Evolutionary conservation across 1,140 invertebrate species (phyloP), one percentile per base, ranked within the genome.

Genomic region (Scaptomyza pallida): DNA sequence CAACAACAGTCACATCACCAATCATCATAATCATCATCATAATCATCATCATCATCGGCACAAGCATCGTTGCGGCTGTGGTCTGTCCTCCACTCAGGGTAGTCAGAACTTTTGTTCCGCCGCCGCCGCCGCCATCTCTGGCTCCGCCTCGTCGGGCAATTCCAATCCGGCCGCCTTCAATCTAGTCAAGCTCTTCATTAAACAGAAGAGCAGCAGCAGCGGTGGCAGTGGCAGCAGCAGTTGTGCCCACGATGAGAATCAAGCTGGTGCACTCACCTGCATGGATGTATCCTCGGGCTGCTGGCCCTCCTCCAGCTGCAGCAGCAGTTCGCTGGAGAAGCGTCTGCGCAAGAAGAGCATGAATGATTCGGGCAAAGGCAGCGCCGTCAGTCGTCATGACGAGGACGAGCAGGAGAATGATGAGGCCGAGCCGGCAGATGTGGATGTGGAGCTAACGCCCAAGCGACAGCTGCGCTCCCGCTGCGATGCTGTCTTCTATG

Each of bases 121-220:
- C 68, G 26, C 26, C 26, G 9, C 61, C 65, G 4, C 23, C 57
- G 1, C 75, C 50, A 90, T 89, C 50, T 89, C 89, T 8, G 86
- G 33, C 44, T 88, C 88, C 5, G 78, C 89, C 37, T 91, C 89
- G n/a, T 91, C 89, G 26, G 86, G 82, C 43, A 89, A 88, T 48
- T 85, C 78, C 45, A 91, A 91, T 85, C 89, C 86, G 72, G 90
- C 91, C 50, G 91, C 91, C 12, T 95, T 97, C 83, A 97, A 95
- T 91, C 93, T 97, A 73, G 95, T 97, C n/a, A 96, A 96, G 91
- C 91, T 97, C 37, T 97, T 97, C 86, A 97, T 97, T 93, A 97
- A 97, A 91, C 96, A 97, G 86, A 97, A 96, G 90, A 97, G 96
- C 88, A 88, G 52, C 61, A 89, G 70, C 60, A 94, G 79, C 62